These are phyloP conservation scores for Hemibagrus wyckioides DNA, from an alignment of 2,113 vertebrate genomes.

Conservation along the genomic window DNA sequence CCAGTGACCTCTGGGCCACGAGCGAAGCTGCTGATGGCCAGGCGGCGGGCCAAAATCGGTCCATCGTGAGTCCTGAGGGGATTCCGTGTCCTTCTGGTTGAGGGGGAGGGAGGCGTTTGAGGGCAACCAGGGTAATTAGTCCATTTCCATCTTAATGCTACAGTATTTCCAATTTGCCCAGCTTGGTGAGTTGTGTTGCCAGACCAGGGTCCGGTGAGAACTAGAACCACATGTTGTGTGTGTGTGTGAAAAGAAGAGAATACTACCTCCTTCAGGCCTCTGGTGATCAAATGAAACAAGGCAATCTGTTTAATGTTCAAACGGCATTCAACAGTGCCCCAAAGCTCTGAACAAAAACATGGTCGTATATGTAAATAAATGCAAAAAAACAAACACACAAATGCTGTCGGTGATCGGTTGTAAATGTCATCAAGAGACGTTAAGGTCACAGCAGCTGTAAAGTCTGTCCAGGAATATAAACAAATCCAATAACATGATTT, in stretches of 20 bases:
- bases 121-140: constrained; percentile 23
- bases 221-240: constrained; percentile 50
- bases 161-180: constrained; percentile 18
- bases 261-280: constrained; percentile 24
- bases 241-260: constrained; percentile 17
- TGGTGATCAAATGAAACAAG: constrained; percentile 43
- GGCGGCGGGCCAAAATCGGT: neutral
- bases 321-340: constrained; percentile 28
- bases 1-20: constrained; percentile 49
- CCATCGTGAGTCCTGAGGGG: neutral
- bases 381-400: neutral
- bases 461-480: neutral
- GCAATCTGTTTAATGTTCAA: constrained; percentile 34
- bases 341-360: neutral
- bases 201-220: constrained; percentile 14
- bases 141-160: constrained; percentile 19
- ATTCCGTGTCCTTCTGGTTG: neutral
- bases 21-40: neutral
- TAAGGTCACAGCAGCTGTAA: neutral
- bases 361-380: neutral
- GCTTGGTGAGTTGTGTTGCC: neutral
- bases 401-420: neutral
- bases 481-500: neutral
- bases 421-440: neutral
- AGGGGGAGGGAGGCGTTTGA: neutral